These are phyloP conservation scores for Rhodeus uyekii DNA, from an alignment of 2,797 vertebrate species.

Conservation along the genomic window DNA sequence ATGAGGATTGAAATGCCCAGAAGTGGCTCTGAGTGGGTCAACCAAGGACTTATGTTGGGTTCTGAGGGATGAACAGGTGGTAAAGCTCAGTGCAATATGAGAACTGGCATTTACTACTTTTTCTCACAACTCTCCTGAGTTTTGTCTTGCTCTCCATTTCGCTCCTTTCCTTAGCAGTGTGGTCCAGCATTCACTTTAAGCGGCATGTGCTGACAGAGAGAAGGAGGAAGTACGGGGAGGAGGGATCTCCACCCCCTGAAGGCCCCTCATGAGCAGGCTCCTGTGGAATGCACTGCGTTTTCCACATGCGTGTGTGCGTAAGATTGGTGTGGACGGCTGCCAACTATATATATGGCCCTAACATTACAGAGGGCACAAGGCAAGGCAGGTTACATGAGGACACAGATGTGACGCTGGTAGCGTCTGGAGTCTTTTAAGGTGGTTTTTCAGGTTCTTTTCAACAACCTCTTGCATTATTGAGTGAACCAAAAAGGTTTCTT, in stretches of 20 bases:
- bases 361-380: slow-evolving; percentile 68
- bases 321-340: slow-evolving; percentile 71
- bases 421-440: slow-evolving; percentile 20
- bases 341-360: slow-evolving; percentile 78
- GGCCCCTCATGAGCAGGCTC: slow-evolving; percentile 53
- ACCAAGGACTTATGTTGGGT: slow-evolving; percentile 29
- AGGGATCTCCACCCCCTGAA: slow-evolving; percentile 31
- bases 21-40: slow-evolving; percentile 38
- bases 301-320: slow-evolving; percentile 30
- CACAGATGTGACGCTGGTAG: slow-evolving; percentile 51
- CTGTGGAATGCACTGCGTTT: slow-evolving; percentile 52
- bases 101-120: slow-evolving; percentile 48
- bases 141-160: slow-evolving; percentile 1
- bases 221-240: slow-evolving; percentile 41
- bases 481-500: neutral
- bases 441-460: neutral
- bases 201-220: slow-evolving; percentile 52
- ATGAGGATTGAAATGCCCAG: slow-evolving; percentile 27
- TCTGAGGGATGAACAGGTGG: slow-evolving; percentile 47
- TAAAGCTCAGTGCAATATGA: slow-evolving; percentile 38
- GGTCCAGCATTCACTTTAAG: slow-evolving; percentile 53
- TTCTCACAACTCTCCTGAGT: slow-evolving; percentile 62
- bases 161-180: slow-evolving; percentile 42
- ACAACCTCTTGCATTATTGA: neutral
- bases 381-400: slow-evolving; percentile 69